Evolutionary conservation across 1,140 invertebrate genomes (phyloP), one percentile per base, ranked within the genome.

Genomic region (Hestina assimilis): DNA sequence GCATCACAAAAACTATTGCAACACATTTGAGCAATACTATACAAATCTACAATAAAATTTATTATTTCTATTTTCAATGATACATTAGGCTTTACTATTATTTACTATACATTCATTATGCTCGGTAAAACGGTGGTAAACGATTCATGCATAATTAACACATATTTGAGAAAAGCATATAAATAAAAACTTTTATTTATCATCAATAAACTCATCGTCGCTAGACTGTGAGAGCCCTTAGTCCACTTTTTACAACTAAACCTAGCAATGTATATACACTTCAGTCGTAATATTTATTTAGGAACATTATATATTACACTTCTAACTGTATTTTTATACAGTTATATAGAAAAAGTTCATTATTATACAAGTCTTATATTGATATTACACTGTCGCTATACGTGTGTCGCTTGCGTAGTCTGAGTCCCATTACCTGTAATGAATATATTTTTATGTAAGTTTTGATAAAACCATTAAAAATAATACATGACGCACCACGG

Each of bases 341-440:
- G 46, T 28, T 26, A n/a, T 60, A 38, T 45, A 38, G 20, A 46
- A 58, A 40, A 40, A 52, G 54, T 64, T 14, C 52, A 40, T 40
- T 17, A 59, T 43, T 52, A 64, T 28, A 63, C 48, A 53, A 45
- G 47, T 63, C 35, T 40, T 35, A 48, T 33, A 17, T 11, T 50
- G 15, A 54, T 48, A 50, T 50, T 43, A 57, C 52, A 57, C 59
- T 62, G 61, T 56, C 29, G 57, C 69, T 82, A 85, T 52, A 85
- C 82, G 41, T 83, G 79, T 31, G 82, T 85, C 33, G 75, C 82
- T 56, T 82, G 79, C 7, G 79, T 56, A 8, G 69, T 66, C 38
- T 79, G 71, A 40, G 56, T 72, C 38, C 70, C 66, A 54, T 75
- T 79, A 72, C 79, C 82, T 85, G 79, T 48, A 66, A 79, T 66